Conservation (phyloP, 1,140 invertebrate species). For the Drosophila yakuba region DNA sequence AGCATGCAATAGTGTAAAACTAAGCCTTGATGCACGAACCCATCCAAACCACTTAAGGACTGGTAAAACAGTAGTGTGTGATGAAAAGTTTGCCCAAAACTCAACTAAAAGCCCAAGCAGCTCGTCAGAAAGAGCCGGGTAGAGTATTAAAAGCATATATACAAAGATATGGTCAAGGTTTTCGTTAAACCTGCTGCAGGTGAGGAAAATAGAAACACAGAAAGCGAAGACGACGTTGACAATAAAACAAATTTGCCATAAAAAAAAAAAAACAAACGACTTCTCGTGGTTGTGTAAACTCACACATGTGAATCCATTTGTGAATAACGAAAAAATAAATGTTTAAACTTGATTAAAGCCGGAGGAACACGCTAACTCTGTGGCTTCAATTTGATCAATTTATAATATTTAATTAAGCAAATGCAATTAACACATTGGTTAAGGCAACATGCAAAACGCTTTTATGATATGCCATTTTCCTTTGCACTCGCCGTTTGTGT, state of each 20-base stretch:
- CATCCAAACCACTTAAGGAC: slow-evolving; percentile 19
- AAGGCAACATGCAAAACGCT: slow-evolving; percentile 47
- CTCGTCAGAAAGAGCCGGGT: slow-evolving; percentile 4
- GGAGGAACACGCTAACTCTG: slow-evolving; percentile 45
- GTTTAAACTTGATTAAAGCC: slow-evolving; percentile 62
- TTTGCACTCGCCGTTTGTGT: slow-evolving; percentile 32
- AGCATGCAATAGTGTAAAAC: slow-evolving; percentile 30
- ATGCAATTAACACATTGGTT: slow-evolving; percentile 74
- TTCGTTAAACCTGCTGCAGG: slow-evolving; percentile 70
- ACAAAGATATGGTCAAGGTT: slow-evolving; percentile 73
- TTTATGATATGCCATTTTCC: slow-evolving; percentile 29
- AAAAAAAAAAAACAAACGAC: slow-evolving; percentile 20
- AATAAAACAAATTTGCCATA: slow-evolving; percentile 50
- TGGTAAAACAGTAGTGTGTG: slow-evolving; percentile 2
- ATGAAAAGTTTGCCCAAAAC: slow-evolving; percentile 15
- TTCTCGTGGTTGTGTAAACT: slow-evolving; percentile 9
- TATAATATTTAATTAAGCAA: slow-evolving; percentile 75
- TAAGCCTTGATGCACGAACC: slow-evolving; percentile 28
- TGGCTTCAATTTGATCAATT: slow-evolving; percentile 64
- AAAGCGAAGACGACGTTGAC: slow-evolving; percentile 58
- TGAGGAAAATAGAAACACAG: slow-evolving; percentile 55
- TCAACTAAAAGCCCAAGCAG: slow-evolving; percentile 30
- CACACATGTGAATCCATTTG: slow-evolving; percentile 16
- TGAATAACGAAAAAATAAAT: slow-evolving; percentile 14
- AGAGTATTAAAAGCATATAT: slow-evolving; percentile 36